Evolutionary conservation across 2,113 vertebrate species (phyloP).

Genomic region (Pavo muticus): DNA sequence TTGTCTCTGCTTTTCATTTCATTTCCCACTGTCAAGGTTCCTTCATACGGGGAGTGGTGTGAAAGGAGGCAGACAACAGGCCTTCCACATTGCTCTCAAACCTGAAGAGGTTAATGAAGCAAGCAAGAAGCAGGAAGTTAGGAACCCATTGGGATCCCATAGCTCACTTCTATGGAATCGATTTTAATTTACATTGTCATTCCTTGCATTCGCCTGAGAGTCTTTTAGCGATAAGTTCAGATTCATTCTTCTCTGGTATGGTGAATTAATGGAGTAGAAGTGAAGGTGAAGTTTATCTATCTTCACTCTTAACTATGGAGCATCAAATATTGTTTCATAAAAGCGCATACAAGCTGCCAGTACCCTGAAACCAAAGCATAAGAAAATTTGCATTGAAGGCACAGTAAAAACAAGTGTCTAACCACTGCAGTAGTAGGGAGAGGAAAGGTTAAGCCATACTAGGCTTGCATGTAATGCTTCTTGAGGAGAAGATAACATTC

Average conservation of each 20-base stretch:
- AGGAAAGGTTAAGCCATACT: neutral
- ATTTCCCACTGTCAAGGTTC: neutral
- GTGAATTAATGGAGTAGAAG: neutral
- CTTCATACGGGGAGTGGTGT: neutral
- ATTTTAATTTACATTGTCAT: neutral
- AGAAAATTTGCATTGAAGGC: neutral
- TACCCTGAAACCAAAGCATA: neutral
- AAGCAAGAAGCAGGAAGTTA: neutral
- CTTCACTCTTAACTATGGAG: neutral
- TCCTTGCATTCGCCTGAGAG: neutral
- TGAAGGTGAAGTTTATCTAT: neutral
- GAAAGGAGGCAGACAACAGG: accelerated
- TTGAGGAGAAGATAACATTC: neutral
- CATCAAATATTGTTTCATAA: neutral
- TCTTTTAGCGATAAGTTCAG: neutral
- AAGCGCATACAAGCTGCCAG: neutral
- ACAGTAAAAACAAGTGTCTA: neutral
- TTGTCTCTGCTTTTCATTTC: neutral
- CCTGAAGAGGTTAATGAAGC: neutral
- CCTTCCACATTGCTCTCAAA: neutral
- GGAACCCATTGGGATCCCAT: neutral
- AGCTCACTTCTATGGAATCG: neutral
- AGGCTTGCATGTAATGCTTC: neutral
- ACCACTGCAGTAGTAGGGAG: neutral
- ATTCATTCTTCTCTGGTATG: neutral